Base-by-base conservation (phyloP, 1,140 invertebrate genomes). In the Anastrepha ludens region DNA sequence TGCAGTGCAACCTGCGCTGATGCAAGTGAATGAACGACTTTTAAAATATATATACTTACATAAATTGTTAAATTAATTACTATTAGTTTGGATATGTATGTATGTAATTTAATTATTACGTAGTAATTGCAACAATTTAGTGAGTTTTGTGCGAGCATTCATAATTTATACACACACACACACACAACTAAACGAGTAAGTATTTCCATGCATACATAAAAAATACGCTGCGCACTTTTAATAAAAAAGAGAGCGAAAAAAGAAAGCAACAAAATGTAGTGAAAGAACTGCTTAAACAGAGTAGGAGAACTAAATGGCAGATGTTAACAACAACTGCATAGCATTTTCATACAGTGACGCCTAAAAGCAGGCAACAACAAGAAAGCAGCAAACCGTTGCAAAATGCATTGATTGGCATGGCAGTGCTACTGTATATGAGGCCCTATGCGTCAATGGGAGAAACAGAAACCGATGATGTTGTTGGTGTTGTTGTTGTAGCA, bases 361-460 rank as follows among this genome's bases (percentile, higher is more conserved):
- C 74, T 81, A 81, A 81, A 55, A 81, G 44, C 47, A 55, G 17
- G 44, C 74, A 55, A 81, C n/a, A 55, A 1, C 50, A 55, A 55
- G 6, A 55, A 55, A 11, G 2, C 11, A 6, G 50, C 50, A 11
- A 55, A 55, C 6, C 11, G 50, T 55, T 2, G 50, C 2, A 55
- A 11, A 11, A 55, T 11, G 29, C 29, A 29, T 29, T 29, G 29
- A 29, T 29, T 29, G 29, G 29, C 29, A 29, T 29, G 29, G 29
- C 29, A 29, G 29, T 29, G 1, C 29, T 29, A 29, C 29, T 29
- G 29, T 1, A 29, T 29, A 29, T 29, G 29, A 29, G 29, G 1
- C 29, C 29, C 29, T 29, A 29, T 29, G 29, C 29, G 29, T 1
- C 29, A 29, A 29, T 29, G 1, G 29, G 29, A 29, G 29, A 29